phyloP scores from a whole-genome alignment of 1,140 invertebrate species.

The Pseudomyrmex pallidus region DNA sequence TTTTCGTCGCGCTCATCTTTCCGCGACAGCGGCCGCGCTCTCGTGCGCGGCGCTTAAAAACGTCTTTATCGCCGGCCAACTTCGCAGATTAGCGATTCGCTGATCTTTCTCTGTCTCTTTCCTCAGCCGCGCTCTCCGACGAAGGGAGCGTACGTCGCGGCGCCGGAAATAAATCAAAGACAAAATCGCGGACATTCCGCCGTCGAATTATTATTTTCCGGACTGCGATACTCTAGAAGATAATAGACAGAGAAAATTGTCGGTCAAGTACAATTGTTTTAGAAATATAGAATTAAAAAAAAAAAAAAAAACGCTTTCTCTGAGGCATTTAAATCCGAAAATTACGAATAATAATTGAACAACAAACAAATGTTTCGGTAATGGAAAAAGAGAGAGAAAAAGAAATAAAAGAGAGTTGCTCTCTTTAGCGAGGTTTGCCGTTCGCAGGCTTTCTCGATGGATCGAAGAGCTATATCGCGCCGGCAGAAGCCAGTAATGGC shows the following conservation, averaged over 20 bases:
- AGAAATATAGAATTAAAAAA: too few species aligned
- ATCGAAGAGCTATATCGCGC: conserved; percentile 61
- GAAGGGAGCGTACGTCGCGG: conserved; percentile 43
- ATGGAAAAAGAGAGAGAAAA: neutral
- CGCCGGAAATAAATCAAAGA: conserved; percentile 67
- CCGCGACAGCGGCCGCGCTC: conserved; percentile 19
- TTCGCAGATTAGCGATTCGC: conserved; percentile 7
- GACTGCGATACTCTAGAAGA: neutral
- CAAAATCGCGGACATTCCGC: neutral
- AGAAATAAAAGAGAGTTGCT: neutral
- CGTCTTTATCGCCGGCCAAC: conserved; percentile 60
- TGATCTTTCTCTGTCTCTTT: too few species aligned
- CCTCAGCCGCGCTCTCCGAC: neutral
- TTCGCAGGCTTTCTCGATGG: conserved; percentile 58
- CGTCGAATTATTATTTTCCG: conserved; percentile 9
- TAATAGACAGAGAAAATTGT: neutral
- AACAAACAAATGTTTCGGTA: neutral
- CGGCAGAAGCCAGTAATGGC: conserved; percentile 77
- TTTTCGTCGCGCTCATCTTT: conserved; percentile 1
- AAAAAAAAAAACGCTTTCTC: neutral
- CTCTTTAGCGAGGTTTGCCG: conserved; percentile 13
- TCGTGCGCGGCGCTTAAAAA: conserved; percentile 26
- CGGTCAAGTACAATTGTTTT: neutral
- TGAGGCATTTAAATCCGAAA: neutral
- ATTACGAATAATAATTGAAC: neutral